Conservation (phyloP, 2,888 invertebrate genomes). For the Cheilosia urbana region DNA sequence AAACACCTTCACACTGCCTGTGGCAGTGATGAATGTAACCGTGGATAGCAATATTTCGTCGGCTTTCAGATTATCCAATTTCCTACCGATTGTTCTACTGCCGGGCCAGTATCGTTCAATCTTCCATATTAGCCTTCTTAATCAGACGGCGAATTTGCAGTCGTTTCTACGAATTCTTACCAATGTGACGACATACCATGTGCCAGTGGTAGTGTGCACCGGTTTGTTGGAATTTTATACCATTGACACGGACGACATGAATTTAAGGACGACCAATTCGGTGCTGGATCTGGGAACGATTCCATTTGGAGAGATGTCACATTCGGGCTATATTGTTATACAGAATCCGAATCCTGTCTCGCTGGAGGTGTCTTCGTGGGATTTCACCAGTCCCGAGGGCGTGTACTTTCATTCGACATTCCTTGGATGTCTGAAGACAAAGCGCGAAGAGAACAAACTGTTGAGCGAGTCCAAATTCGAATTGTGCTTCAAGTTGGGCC, state of each 20-base stretch:
- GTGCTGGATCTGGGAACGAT: slow-evolving; percentile 82
- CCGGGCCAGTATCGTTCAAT: slow-evolving; percentile 80
- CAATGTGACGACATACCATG: slow-evolving; percentile 84
- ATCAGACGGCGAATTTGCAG: slow-evolving; percentile 79
- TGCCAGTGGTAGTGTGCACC: slow-evolving; percentile 84
- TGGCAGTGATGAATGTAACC: slow-evolving; percentile 89
- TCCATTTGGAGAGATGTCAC: slow-evolving; percentile 81
- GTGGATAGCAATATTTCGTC: slow-evolving; percentile 83
- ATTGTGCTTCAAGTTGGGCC: slow-evolving; percentile 78
- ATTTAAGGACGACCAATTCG: slow-evolving; percentile 78
- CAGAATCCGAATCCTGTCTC: slow-evolving; percentile 82
- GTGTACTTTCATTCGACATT: slow-evolving; percentile 83
- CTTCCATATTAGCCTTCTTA: slow-evolving; percentile 79
- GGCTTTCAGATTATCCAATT: slow-evolving; percentile 69
- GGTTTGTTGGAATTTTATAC: slow-evolving; percentile 83
- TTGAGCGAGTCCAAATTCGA: slow-evolving; percentile 77
- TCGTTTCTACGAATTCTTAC: slow-evolving; percentile 83
- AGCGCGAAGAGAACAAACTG: slow-evolving; percentile 62
- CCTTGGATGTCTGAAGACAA: slow-evolving; percentile 85
- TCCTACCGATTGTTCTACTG: slow-evolving; percentile 76
- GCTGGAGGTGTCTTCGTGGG: slow-evolving; percentile 81
- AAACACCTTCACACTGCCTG: slow-evolving; percentile 89
- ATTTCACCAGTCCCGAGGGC: slow-evolving; percentile 80
- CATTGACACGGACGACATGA: slow-evolving; percentile 76
- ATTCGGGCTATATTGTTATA: slow-evolving; percentile 80